phyloP scores from a whole-genome alignment of 2,797 vertebrate genomes.

The Intellagama lesueurii region DNA sequence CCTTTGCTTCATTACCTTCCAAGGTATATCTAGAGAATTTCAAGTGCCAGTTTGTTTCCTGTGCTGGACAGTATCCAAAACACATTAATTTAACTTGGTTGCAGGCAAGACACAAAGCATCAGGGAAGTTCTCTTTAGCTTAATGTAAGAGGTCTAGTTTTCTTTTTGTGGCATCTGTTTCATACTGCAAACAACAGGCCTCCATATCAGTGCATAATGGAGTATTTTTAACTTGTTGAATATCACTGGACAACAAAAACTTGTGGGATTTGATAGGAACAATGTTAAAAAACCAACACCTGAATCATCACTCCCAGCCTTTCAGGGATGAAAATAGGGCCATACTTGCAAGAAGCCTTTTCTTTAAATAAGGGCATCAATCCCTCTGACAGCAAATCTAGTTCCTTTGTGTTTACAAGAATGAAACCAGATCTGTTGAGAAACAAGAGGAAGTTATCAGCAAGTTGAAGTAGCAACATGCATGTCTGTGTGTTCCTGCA shows the following conservation, averaged over 20 bases:
- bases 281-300: background rate
- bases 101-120: constrained; percentile 31
- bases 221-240: constrained; percentile 1
- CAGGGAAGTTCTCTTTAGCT: constrained; percentile 16
- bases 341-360: background rate
- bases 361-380: no score
- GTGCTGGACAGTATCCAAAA: constrained; percentile 40
- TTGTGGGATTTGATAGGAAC: background rate
- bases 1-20: constrained; percentile 18
- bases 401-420: background rate
- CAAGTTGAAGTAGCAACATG: no score
- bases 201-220: background rate
- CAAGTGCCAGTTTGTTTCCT: background rate
- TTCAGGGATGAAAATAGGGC: background rate
- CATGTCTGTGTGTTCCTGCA: background rate
- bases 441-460: background rate
- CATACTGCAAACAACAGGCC: background rate
- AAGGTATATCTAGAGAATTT: constrained; percentile 17
- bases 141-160: constrained; percentile 19
- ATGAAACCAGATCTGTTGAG: background rate
- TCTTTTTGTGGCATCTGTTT: background rate
- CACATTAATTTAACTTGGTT: constrained; percentile 33
- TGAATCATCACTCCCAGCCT: background rate
- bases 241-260: background rate
- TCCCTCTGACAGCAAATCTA: background rate